Conservation (phyloP, 2,113 vertebrate genomes). For the Pollachius pollachius region DNA sequence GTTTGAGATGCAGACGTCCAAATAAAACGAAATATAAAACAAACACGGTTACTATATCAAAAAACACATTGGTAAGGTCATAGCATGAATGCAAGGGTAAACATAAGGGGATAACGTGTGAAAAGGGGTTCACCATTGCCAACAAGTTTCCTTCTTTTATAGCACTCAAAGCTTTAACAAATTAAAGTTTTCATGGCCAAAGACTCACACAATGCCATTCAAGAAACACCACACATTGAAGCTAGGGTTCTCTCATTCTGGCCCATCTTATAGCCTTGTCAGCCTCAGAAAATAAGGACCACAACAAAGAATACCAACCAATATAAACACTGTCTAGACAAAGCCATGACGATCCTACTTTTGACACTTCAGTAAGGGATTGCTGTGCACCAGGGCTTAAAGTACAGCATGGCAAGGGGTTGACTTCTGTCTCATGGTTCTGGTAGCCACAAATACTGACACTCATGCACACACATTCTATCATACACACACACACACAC, state of each 20-base stretch:
- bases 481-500: not conserved
- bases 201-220: constrained; percentile 53
- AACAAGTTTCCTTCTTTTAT: constrained; percentile 8
- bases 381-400: constrained; percentile 26
- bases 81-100: constrained; percentile 41
- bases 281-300: not conserved
- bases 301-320: constrained; percentile 1
- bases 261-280: constrained; percentile 32
- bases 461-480: not conserved
- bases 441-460: not conserved
- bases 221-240: constrained; percentile 48
- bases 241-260: constrained; percentile 63
- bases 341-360: not conserved
- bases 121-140: constrained; percentile 5
- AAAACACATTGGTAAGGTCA: constrained; percentile 25
- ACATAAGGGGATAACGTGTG: constrained; percentile 37
- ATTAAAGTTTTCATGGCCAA: constrained; percentile 56
- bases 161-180: constrained; percentile 59
- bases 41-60: constrained; percentile 1
- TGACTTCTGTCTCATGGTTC: not conserved
- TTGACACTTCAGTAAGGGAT: not conserved
- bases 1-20: no score
- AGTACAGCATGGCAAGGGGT: constrained; percentile 22
- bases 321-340: not conserved
- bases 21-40: no score